Conservation (phyloP, 2,888 invertebrate species). For the Lissocephala sabroskyi region DNA sequence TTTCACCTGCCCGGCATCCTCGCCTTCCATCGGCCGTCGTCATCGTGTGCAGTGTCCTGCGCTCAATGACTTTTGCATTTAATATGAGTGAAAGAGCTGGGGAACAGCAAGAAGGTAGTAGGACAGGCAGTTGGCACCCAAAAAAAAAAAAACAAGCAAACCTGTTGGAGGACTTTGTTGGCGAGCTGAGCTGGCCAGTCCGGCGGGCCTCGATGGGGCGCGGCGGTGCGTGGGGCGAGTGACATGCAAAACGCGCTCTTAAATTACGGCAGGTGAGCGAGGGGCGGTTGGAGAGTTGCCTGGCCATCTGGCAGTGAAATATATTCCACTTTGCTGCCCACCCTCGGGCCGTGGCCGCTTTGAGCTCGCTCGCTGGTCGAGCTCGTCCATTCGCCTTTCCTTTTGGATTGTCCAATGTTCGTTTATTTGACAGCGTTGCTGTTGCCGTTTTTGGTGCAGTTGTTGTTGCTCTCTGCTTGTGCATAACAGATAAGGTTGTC, state of each 20-base stretch:
- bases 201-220: no score
- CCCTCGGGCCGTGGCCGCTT: constrained; percentile 16
- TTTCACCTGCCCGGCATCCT: no score
- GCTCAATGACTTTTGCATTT: constrained; percentile 67
- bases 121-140: constrained; percentile 10
- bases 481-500: constrained; percentile 66
- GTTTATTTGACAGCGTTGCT: constrained; percentile 44
- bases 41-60: constrained; percentile 29
- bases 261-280: constrained; percentile 1
- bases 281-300: background rate
- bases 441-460: constrained; percentile 22
- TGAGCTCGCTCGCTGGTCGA: constrained; percentile 18
- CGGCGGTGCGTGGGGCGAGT: no score
- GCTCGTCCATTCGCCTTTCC: constrained; percentile 35
- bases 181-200: no score
- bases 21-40: no score
- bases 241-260: constrained; percentile 52
- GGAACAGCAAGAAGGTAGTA: constrained; percentile 16
- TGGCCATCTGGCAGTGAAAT: no score
- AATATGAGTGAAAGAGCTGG: constrained; percentile 48
- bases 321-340: constrained; percentile 32
- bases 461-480: constrained; percentile 33
- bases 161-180: no score
- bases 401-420: constrained; percentile 24
- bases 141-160: constrained; percentile 4